These are phyloP conservation scores for Suillia variegata DNA, from an alignment of 2,888 invertebrate species.

Conservation along the genomic window DNA sequence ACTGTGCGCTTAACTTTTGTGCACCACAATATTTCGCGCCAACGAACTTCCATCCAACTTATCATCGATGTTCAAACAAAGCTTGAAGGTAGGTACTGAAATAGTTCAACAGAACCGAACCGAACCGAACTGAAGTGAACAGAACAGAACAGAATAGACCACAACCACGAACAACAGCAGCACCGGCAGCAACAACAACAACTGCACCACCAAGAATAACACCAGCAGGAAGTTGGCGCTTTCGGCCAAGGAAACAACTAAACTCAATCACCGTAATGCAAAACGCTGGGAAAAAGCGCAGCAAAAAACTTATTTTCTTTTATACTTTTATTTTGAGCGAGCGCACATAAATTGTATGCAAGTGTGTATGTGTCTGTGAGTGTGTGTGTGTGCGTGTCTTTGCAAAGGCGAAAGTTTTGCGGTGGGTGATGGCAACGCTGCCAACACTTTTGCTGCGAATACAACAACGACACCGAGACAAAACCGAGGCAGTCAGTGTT, in stretches of 20 bases:
- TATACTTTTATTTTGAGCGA: too few species aligned
- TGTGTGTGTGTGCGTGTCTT: too few species aligned
- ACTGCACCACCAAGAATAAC: not conserved
- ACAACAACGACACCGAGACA: too few species aligned
- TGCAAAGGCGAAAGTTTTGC: too few species aligned
- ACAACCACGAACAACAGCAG: too few species aligned
- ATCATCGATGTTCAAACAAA: not conserved
- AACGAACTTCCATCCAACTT: conserved; percentile 1
- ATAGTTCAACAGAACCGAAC: not conserved
- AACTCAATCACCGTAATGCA: not conserved
- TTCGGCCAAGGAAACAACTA: not conserved
- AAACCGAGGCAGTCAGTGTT: too few species aligned
- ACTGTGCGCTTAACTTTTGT: too few species aligned
- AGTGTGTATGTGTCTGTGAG: too few species aligned
- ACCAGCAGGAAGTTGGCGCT: not conserved
- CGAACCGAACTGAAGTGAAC: not conserved
- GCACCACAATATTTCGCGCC: too few species aligned
- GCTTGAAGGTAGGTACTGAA: not conserved
- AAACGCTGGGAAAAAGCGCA: not conserved
- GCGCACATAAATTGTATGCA: too few species aligned
- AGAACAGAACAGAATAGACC: too few species aligned
- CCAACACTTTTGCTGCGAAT: not conserved
- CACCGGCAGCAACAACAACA: not conserved
- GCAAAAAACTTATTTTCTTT: not conserved
- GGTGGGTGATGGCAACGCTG: too few species aligned